Base-by-base conservation (phyloP, 2,113 vertebrate genomes). In the Ascaphus truei region DNA sequence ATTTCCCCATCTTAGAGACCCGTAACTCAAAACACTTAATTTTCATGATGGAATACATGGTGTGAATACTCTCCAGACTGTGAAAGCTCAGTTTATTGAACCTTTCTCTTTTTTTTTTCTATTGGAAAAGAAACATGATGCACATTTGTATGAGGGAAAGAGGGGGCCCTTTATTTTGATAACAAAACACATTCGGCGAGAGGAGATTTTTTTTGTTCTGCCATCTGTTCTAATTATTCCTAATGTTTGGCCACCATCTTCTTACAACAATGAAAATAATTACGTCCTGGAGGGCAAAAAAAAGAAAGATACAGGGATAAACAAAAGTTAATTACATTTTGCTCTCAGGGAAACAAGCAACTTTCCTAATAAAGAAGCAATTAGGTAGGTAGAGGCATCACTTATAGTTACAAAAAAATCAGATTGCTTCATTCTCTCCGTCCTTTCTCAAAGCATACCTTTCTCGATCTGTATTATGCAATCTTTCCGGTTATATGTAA, bases 171-270 rank as follows among this genome's bases (percentile, higher is more conserved):
- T 82, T 78, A 73, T 79, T 81, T 79, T 29, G 62, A 71, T 81
- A 29, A 51, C 56, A 31, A 39, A 61, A 61, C 4, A 13, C 53
- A 34, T 57, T 57, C 43, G 48, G 18, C 22, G 27, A 29, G 10
- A 26, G 26, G 31, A 47, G 4, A 22, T 34, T 34, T 27, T n/a
- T n/a, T 18, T 58, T 74, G 64, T 81, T 72, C 78, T 78, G 73
- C 83, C 87, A 84, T 87, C 88, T 89, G 85, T 77, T 90, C 84
- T 86, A 85, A 86, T 86, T 88, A 82, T 79, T 85, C 76, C 77
- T 83, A 80, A 77, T 85, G 81, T 79, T 80, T 83, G 85, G 83
- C 86, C 79, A 88, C 82, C 77, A 80, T 83, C 77, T 83, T 87
- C 81, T 73, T 84, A 81, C 75, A 83, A 81, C 80, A 85, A 84